A percentile compares a stretch with the other conserved stretches of the same genome.
phyloP scores from a whole-genome alignment of 2,797 vertebrate genomes.

The Gallinago stenura region DNA sequence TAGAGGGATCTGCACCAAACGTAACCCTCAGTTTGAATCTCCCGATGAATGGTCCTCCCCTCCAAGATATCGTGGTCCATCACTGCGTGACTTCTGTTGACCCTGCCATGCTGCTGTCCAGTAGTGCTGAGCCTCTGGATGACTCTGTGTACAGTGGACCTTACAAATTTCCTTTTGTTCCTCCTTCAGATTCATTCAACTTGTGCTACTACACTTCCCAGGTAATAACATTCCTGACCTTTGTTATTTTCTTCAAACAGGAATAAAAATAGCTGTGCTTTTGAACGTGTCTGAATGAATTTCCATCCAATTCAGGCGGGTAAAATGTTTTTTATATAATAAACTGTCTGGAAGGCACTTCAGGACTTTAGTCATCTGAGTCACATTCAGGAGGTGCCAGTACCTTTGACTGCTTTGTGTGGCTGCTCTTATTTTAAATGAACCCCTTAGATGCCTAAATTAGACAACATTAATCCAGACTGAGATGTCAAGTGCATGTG shows the following conservation, averaged over 20 bases:
- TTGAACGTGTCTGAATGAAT: background rate
- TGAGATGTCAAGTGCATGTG: background rate
- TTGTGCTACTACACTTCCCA: slow-evolving; percentile 95
- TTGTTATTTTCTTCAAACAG: accelerated
- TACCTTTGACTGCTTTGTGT: background rate
- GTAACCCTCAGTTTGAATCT: slow-evolving; percentile 90
- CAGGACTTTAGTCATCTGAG: background rate
- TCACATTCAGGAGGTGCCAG: background rate
- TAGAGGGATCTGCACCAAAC: slow-evolving; percentile 91
- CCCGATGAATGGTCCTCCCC: slow-evolving; percentile 91
- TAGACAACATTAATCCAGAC: background rate
- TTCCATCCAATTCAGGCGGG: background rate
- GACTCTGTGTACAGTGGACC: slow-evolving; percentile 91
- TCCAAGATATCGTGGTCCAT: slow-evolving; percentile 93
- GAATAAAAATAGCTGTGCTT: background rate
- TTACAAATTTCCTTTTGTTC: slow-evolving; percentile 95
- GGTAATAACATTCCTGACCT: slow-evolving; percentile 75
- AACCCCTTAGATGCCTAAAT: background rate
- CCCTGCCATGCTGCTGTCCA: slow-evolving; percentile 88
- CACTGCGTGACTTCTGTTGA: slow-evolving; percentile 93
- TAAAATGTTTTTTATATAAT: background rate
- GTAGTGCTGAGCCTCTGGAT: slow-evolving; percentile 85
- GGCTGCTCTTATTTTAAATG: background rate
- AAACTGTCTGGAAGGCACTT: background rate
- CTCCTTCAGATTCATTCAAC: slow-evolving; percentile 89